A percentile compares a stretch with the other conserved stretches of the same genome.
Conservation (phyloP, 2,113 vertebrate genomes). For the Saccopteryx leptura region DNA sequence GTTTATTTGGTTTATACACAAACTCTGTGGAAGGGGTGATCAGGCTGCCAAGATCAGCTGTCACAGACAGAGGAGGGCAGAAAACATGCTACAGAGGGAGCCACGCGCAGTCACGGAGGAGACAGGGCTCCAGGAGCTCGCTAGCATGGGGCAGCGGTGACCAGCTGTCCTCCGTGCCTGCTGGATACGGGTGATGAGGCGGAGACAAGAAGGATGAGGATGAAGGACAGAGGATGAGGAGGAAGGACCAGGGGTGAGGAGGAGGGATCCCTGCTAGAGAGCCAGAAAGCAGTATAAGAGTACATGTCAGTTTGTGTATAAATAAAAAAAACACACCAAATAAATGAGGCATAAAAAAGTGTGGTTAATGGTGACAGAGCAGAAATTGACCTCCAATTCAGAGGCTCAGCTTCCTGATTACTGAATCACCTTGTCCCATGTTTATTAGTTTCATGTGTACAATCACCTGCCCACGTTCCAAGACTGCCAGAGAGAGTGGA, state of each 20-base stretch:
- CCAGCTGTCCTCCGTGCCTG: no score
- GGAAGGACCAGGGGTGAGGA: background rate
- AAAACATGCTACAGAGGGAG: background rate
- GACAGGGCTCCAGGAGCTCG: no score
- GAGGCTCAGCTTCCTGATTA: background rate
- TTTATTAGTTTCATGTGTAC: background rate
- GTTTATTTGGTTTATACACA: background rate
- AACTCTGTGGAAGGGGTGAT: background rate
- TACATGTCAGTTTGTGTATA: background rate
- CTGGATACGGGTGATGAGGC: background rate
- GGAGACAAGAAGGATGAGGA: accelerated
- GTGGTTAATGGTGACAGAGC: background rate
- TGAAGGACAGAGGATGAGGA: background rate
- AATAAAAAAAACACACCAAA: background rate
- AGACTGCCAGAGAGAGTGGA: background rate
- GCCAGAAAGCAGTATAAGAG: background rate
- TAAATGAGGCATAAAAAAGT: background rate
- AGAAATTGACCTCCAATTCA: background rate
- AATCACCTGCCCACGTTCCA: background rate
- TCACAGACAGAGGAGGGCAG: background rate
- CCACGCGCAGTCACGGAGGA: no score
- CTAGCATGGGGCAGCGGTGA: background rate
- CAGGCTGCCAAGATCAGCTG: background rate
- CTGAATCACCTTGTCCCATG: accelerated
- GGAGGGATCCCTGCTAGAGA: background rate